Base-by-base conservation (phyloP, 1,140 invertebrate genomes). In the Heliconius hewitsoni region DNA sequence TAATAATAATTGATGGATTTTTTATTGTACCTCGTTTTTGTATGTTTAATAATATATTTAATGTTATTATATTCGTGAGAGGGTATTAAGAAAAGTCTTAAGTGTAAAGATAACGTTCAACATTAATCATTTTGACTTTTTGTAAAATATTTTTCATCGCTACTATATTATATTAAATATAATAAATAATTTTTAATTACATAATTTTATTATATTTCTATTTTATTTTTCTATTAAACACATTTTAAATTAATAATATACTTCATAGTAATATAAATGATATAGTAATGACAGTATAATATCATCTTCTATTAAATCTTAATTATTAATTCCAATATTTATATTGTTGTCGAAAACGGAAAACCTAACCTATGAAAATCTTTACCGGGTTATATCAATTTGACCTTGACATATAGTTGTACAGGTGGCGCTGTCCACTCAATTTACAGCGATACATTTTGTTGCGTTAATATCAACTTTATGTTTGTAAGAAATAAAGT, bases 371-470 rank as follows among this genome's bases (percentile, higher is more conserved):
- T 80, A 73, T 13, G 73, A 79, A 42, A 74, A 77, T 78, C 76
- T 80, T 70, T 80, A 57, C 73, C 78, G 74, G 74, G 81, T 75
- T 79, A 77, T 77, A 87, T 83, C 71, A 83, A 77, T 84, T 79
- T 80, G 86, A 83, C 86, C 86, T 88, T 88, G 85, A 84, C 85
- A 85, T 82, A 84, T 81, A 74, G 78, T 75, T 78, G 50, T 74
- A 82, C 78, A 83, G 83, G 83, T 83, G 84, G 85, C 84, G 83
- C 82, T 84, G 80, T 46, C 23, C 74, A 76, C 74, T 82, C 81
- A 70, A 81, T 81, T 74, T 71, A 60, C 39, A 42, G 60, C n/a
- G 16, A 73, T 23, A 70, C 39, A 30, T 52, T 50, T 30, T 23
- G n/a, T n/a, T 11, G 30, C 76, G 60, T 71, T 16, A 83, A 83